phyloP scores from a whole-genome alignment of 2,888 invertebrate species.

The Meloe dianella region DNA sequence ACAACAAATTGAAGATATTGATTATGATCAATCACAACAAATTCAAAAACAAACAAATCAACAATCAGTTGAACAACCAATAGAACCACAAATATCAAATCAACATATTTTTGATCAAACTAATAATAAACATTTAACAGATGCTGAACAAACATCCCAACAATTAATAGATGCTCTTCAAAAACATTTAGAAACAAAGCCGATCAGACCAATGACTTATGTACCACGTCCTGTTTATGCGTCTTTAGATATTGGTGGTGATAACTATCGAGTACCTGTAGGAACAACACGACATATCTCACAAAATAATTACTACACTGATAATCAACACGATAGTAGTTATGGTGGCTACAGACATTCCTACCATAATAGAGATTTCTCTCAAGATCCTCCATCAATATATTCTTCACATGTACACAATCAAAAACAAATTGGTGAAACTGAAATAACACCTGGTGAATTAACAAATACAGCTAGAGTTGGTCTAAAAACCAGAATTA shows the following conservation, averaged over 20 bases:
- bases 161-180: constrained; percentile 30
- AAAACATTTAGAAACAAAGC: constrained; percentile 20
- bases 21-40: constrained; percentile 9
- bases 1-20: constrained; percentile 22
- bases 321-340: background rate
- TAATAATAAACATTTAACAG: constrained; percentile 15
- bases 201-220: constrained; percentile 23
- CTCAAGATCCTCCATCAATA: too few relatives aligned
- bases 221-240: constrained; percentile 14
- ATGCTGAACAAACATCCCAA: constrained; percentile 40
- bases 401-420: background rate
- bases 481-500: background rate
- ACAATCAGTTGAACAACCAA: constrained; percentile 12
- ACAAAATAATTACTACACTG: background rate
- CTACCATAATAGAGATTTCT: background rate
- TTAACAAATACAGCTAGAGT: background rate
- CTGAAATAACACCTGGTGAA: background rate
- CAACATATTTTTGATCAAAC: constrained; percentile 2
- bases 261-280: background rate
- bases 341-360: background rate
- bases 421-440: background rate
- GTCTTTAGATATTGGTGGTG: background rate
- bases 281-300: background rate
- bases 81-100: constrained; percentile 19
- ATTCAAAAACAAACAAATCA: too few relatives aligned